These are phyloP conservation scores for Aphelenchoides fujianensis DNA, from an alignment of 1,140 invertebrate genomes.

Conservation along the genomic window DNA sequence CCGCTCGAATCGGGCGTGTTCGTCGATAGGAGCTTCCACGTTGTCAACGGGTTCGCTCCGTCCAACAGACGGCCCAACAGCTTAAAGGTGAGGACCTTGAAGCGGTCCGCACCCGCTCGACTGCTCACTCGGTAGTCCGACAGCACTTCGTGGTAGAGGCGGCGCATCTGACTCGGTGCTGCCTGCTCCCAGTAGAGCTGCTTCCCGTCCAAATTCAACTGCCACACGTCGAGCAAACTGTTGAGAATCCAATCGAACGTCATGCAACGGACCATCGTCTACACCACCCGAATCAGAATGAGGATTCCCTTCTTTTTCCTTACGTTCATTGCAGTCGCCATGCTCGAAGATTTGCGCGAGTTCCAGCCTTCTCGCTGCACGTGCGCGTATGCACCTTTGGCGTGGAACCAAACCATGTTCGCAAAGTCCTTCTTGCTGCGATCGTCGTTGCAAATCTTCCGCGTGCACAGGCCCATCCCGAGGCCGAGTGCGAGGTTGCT, in stretches of 20 bases:
- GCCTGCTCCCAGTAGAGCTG: constrained; percentile 47
- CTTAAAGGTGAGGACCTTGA: constrained; percentile 67
- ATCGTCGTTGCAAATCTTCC: constrained; percentile 60
- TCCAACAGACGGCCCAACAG: constrained; percentile 70
- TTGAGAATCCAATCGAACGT: constrained; percentile 49
- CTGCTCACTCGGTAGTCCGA: constrained; percentile 10
- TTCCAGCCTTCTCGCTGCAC: constrained; percentile 23
- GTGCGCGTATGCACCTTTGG: constrained; percentile 25
- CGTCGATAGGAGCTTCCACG: constrained; percentile 63
- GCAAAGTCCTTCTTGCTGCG: constrained; percentile 48
- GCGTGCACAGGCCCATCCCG: constrained; percentile 54
- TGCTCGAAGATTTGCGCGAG: constrained; percentile 17
- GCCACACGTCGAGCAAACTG: constrained; percentile 54
- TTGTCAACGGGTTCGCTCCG: constrained; percentile 76
- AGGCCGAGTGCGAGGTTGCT: constrained; percentile 56
- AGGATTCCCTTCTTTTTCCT: no score
- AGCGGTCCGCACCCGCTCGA: constrained; percentile 14
- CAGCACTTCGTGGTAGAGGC: constrained; percentile 37
- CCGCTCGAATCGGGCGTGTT: background rate
- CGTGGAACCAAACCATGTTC: constrained; percentile 51
- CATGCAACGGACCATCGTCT: constrained; percentile 28
- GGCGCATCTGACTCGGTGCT: constrained; percentile 25
- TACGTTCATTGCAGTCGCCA: constrained; percentile 14
- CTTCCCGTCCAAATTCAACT: constrained; percentile 25
- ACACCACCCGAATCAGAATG: constrained; percentile 19